phyloP scores from a whole-genome alignment of 1,140 invertebrate species.

The Drosophila pandora region DNA sequence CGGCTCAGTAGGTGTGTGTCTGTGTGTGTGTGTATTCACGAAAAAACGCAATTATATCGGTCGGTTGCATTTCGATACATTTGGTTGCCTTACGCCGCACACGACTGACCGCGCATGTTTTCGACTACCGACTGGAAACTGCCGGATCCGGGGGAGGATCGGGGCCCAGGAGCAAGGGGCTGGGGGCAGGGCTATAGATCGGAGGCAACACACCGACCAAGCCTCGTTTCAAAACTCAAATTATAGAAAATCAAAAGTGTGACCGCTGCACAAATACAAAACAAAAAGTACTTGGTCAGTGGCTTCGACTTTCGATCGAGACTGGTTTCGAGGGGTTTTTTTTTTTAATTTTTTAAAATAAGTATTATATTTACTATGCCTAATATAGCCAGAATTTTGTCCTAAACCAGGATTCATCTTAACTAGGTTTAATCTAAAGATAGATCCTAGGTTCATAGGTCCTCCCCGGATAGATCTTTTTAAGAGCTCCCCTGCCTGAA shows the following conservation, averaged over 20 bases:
- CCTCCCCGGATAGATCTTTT: neutral
- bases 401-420: too few relatives aligned
- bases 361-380: too few relatives aligned
- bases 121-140: constrained; percentile 44
- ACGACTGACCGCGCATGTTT: constrained; percentile 83
- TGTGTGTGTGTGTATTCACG: constrained; percentile 50
- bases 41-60: constrained; percentile 82
- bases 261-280: constrained; percentile 69
- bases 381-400: too few relatives aligned
- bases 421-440: neutral
- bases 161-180: constrained; percentile 47
- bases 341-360: neutral
- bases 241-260: constrained; percentile 82
- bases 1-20: constrained; percentile 14
- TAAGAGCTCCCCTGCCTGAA: neutral
- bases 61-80: constrained; percentile 83
- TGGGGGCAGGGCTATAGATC: constrained; percentile 36
- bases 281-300: neutral
- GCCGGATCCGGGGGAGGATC: neutral
- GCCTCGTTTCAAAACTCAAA: constrained; percentile 70
- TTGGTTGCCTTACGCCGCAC: constrained; percentile 83
- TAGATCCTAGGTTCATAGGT: too few relatives aligned
- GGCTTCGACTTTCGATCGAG: neutral
- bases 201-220: constrained; percentile 41
- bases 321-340: neutral